A percentile compares a stretch with the other conserved stretches of the same genome.
phyloP scores from a whole-genome alignment of 2,113 vertebrate genomes.

The Tetrao urogallus region DNA sequence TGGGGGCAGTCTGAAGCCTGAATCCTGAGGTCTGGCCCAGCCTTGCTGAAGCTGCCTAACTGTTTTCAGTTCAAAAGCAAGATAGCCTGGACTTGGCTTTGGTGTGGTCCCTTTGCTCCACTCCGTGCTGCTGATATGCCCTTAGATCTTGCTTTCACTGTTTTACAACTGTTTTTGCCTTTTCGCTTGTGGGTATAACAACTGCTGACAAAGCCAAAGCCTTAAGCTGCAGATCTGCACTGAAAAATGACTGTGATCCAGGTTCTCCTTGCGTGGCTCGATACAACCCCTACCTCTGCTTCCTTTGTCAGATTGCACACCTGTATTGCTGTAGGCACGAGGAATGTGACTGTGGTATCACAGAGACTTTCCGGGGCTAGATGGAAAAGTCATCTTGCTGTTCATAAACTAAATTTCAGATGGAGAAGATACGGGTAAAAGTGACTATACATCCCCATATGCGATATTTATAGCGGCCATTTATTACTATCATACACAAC shows the following conservation, averaged over 20 bases:
- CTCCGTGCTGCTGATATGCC: neutral
- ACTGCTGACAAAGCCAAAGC: neutral
- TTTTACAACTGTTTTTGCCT: neutral
- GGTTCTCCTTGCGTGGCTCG: neutral
- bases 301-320: fast-evolving
- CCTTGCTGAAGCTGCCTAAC: neutral
- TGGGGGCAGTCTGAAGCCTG: neutral
- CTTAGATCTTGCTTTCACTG: neutral
- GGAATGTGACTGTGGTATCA: fast-evolving
- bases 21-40: neutral
- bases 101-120: neutral
- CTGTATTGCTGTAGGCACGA: neutral
- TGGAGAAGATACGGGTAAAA: neutral
- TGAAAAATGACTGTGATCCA: neutral
- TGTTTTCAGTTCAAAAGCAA: neutral
- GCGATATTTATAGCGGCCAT: neutral
- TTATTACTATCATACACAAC: neutral
- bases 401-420: neutral
- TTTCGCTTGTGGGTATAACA: neutral
- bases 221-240: neutral
- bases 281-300: fast-evolving
- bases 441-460: neutral
- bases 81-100: neutral
- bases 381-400: neutral
- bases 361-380: neutral